These are phyloP conservation scores for Australoheros scitulus DNA, from an alignment of 2,113 vertebrate genomes.

Conservation along the genomic window DNA sequence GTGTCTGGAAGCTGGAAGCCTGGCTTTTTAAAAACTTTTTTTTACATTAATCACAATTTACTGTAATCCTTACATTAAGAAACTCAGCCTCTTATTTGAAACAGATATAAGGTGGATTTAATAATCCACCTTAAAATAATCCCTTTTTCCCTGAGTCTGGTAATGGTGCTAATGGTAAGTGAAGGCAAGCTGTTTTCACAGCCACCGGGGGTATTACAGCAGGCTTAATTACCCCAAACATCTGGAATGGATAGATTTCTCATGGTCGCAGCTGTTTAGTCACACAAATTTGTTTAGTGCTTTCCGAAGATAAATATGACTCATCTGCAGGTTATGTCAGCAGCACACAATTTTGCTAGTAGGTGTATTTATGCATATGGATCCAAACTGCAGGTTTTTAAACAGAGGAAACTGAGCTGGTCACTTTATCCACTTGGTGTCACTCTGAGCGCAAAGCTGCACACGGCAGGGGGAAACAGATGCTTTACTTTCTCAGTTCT, in stretches of 20 bases:
- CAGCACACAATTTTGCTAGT: neutral
- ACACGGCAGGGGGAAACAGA: neutral
- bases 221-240: conserved; percentile 8
- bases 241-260: conserved; percentile 4
- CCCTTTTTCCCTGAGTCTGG: neutral
- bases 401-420: conserved; percentile 16
- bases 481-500: neutral
- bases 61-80: conserved; percentile 43
- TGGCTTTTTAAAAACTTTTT: neutral
- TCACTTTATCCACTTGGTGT: conserved; percentile 67
- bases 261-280: conserved; percentile 11
- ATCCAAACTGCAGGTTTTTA: conserved; percentile 8
- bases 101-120: conserved; percentile 18
- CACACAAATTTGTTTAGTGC: neutral
- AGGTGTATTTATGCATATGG: neutral
- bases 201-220: conserved; percentile 6
- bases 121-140: conserved; percentile 50
- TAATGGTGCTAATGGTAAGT: conserved; percentile 15
- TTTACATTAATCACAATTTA: conserved; percentile 29
- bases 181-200: neutral
- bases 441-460: conserved; percentile 45
- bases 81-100: conserved; percentile 46
- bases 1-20: conserved; percentile 13
- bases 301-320: neutral
- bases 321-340: neutral